Base-by-base conservation (phyloP, 2,888 invertebrate species). In the Choreutis nemorana region DNA sequence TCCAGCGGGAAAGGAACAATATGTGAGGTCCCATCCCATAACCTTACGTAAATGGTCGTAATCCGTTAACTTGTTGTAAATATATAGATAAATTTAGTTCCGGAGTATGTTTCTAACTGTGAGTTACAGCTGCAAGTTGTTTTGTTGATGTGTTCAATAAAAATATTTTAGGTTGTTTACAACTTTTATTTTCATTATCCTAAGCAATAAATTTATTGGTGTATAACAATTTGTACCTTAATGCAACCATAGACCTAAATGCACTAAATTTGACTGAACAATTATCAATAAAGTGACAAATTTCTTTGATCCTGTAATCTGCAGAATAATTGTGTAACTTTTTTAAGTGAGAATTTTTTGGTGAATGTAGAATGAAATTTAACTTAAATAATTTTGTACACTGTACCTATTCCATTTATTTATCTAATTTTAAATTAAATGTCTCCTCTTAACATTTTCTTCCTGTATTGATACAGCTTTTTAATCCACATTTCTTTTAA, bases 401-500 rank as follows among this genome's bases (percentile, higher is more conserved):
- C n/a, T n/a, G n/a, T n/a, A n/a, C n/a, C n/a, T n/a, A n/a, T n/a
- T n/a, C n/a, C n/a, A n/a, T n/a, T n/a, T n/a, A n/a, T n/a, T n/a
- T n/a, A n/a, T n/a, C n/a, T n/a, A n/a, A n/a, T n/a, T n/a, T n/a
- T n/a, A 18, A 18, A 6, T 50, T 55, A 63, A 36, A 63, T 48
- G 50, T 79, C 75, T 32, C 71, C 85, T 45, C 64, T 67, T 21
- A 83, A 58, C 53, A 83, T 83, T 57, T 84, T 87, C 42, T 86
- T 86, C 30, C 87, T 80, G 39, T 83, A 82, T 24, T 80, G 81
- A 45, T 81, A 86, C 2, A 87, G 63, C 48, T 87, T 87, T 45
- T 85, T 87, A 15, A 89, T 82, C 90, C 90, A 90, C 71, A 86
- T 87, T 39, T 90, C 89, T 48, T 84, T 83, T 33, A 87, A 78